These are phyloP conservation scores for Dryobota labecula DNA, from an alignment of 2,888 invertebrate species.

Conservation along the genomic window DNA sequence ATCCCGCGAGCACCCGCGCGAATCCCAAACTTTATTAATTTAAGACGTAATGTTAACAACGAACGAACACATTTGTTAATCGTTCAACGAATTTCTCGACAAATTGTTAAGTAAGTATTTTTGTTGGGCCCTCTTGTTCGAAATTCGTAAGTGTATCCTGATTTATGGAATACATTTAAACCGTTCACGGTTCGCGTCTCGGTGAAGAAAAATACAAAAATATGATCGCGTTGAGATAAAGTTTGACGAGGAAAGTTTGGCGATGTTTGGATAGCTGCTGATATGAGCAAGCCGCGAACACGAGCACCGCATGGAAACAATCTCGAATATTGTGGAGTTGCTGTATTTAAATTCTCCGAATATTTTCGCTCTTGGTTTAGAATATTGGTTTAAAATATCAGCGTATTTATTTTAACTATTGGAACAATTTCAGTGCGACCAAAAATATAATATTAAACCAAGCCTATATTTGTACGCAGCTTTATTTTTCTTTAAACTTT, in stretches of 20 bases:
- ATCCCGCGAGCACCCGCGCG: constrained; percentile 56
- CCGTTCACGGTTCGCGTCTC: constrained; percentile 76
- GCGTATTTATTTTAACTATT: neutral
- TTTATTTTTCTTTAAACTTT: constrained; percentile 18
- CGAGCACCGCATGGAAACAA: constrained; percentile 50
- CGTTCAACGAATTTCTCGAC: constrained; percentile 73
- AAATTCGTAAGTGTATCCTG: constrained; percentile 83
- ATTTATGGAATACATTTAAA: constrained; percentile 86
- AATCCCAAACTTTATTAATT: constrained; percentile 84
- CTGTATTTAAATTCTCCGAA: constrained; percentile 31
- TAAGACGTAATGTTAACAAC: constrained; percentile 74
- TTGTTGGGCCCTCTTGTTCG: constrained; percentile 78
- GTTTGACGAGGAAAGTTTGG: constrained; percentile 74
- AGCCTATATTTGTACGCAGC: neutral
- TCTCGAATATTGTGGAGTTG: constrained; percentile 41
- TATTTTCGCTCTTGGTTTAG: constrained; percentile 21
- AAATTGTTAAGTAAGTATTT: constrained; percentile 83
- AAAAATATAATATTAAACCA: neutral
- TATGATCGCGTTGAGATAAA: constrained; percentile 76
- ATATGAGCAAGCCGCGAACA: constrained; percentile 65
- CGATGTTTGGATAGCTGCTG: constrained; percentile 80
- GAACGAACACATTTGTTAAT: constrained; percentile 79
- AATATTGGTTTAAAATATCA: constrained; percentile 26
- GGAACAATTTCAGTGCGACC: neutral
- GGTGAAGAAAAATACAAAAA: constrained; percentile 84